Conservation (phyloP, 1,140 invertebrate genomes). For the Calephelis nemesis region DNA sequence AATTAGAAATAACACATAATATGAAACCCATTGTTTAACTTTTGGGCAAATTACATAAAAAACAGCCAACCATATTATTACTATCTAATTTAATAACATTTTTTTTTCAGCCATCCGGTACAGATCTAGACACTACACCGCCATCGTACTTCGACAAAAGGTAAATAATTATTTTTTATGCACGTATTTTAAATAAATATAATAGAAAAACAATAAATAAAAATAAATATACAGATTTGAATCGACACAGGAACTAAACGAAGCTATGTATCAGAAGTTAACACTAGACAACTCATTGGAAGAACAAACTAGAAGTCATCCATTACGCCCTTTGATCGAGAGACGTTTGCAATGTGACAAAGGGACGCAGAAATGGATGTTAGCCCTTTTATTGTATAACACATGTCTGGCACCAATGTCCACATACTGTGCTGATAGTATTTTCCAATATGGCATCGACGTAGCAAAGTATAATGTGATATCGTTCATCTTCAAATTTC, state of each 20-base stretch:
- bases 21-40: too few species aligned
- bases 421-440: slow-evolving; percentile 57
- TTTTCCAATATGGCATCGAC: slow-evolving; percentile 66
- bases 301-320: slow-evolving; percentile 21
- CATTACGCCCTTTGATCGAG: slow-evolving; percentile 32
- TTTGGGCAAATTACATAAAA: too few species aligned
- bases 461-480: slow-evolving; percentile 60
- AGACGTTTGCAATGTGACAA: slow-evolving; percentile 26
- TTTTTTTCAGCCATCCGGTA: slow-evolving; percentile 45
- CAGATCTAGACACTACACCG: slow-evolving; percentile 48
- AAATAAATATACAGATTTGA: slow-evolving; percentile 49
- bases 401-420: slow-evolving; percentile 67
- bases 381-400: slow-evolving; percentile 63
- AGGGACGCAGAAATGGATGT: slow-evolving; percentile 60
- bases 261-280: slow-evolving; percentile 22
- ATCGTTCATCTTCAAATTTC: slow-evolving; percentile 46
- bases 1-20: too few species aligned
- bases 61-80: too few species aligned
- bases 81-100: too few species aligned
- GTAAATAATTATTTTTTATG: slow-evolving; percentile 33
- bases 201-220: slow-evolving; percentile 12
- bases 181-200: background rate
- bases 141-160: slow-evolving; percentile 60
- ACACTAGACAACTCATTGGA: slow-evolving; percentile 6
- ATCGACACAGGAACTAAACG: slow-evolving; percentile 49